Conservation (phyloP, 2,113 vertebrate species). For the Nematolebias whitei region DNA sequence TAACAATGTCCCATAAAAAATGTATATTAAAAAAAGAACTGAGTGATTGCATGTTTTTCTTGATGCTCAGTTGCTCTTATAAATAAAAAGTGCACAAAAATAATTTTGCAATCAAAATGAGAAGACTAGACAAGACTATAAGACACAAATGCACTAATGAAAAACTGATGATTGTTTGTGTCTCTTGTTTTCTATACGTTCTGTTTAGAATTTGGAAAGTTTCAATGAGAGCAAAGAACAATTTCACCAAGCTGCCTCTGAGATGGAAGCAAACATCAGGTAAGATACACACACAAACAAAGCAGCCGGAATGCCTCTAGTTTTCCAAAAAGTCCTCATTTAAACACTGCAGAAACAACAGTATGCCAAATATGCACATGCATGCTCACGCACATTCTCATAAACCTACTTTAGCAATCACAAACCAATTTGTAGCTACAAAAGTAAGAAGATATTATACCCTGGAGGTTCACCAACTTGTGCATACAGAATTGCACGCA, state of each 20-base stretch:
- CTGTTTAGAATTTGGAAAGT: constrained; percentile 86
- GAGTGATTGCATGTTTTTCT: too few species aligned
- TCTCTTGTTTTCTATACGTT: constrained; percentile 30
- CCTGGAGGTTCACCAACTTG: constrained; percentile 24
- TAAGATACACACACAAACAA: constrained; percentile 67
- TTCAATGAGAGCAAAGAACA: constrained; percentile 86
- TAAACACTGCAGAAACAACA: neutral
- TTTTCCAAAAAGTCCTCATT: neutral
- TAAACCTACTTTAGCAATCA: neutral
- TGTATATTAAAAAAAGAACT: too few species aligned
- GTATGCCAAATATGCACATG: neutral
- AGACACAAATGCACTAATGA: neutral
- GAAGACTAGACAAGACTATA: neutral
- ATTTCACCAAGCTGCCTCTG: constrained; percentile 86
- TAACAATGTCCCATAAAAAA: too few species aligned
- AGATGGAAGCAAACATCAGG: constrained; percentile 84
- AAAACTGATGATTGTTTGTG: constrained; percentile 1
- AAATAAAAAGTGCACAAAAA: too few species aligned
- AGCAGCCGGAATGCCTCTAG: neutral
- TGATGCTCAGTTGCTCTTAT: too few species aligned
- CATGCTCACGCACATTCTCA: neutral
- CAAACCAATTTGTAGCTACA: constrained; percentile 35
- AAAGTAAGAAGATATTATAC: constrained; percentile 40
- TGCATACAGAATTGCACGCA: constrained; percentile 9
- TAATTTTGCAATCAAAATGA: too few species aligned